Conservation (phyloP, 1,140 invertebrate species). For the Arctopsyche grandis region DNA sequence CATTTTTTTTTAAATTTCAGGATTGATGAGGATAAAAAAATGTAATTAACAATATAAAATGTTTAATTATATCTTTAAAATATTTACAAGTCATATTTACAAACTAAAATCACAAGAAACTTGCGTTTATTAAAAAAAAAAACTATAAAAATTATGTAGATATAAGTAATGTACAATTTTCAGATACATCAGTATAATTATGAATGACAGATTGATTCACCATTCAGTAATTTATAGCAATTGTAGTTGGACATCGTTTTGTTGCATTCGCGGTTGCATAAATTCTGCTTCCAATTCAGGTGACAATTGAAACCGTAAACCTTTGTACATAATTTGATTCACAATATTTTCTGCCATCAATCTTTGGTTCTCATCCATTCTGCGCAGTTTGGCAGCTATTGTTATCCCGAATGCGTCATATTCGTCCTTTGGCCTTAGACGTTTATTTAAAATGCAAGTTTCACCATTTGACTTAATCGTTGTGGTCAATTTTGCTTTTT, state of each 20-base stretch:
- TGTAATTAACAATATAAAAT: no score
- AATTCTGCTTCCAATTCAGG: slow-evolving; percentile 42
- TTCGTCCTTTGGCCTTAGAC: slow-evolving; percentile 45
- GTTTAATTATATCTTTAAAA: no score
- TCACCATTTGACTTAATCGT: neutral
- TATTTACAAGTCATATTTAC: no score
- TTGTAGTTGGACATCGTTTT: neutral
- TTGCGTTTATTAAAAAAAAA: no score
- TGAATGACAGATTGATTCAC: slow-evolving; percentile 11
- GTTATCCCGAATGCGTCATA: slow-evolving; percentile 53
- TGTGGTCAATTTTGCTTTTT: slow-evolving; percentile 17
- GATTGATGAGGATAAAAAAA: no score
- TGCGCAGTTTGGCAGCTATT: slow-evolving; percentile 54
- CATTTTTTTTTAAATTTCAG: no score
- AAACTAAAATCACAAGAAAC: no score
- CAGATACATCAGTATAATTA: no score
- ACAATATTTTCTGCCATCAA: slow-evolving; percentile 53
- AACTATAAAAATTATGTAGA: no score
- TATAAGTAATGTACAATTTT: no score
- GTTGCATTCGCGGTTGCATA: neutral
- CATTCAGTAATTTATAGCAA: neutral
- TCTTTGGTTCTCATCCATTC: slow-evolving; percentile 55
- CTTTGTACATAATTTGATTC: slow-evolving; percentile 49
- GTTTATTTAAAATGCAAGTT: neutral
- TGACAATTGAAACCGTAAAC: slow-evolving; percentile 47